phyloP scores from a whole-genome alignment of 2,888 invertebrate genomes.

The Tipula vernalis region DNA sequence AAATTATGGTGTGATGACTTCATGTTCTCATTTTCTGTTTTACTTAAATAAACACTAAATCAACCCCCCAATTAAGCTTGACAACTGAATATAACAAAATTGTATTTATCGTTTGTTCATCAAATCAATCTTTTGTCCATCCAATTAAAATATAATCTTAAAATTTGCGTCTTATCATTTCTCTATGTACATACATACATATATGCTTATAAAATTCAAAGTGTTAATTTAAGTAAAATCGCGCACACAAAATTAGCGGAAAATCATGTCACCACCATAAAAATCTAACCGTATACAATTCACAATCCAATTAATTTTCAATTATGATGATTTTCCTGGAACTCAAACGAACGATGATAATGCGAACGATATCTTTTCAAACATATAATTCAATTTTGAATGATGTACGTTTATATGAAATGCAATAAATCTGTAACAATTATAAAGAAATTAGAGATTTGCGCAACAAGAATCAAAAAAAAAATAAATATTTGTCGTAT shows the following conservation, averaged over 20 bases:
- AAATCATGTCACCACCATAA: background rate
- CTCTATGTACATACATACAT: too few species aligned
- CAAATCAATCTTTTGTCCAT: background rate
- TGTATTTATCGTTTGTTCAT: background rate
- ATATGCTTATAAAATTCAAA: background rate
- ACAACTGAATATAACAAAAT: background rate
- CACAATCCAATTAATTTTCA: background rate
- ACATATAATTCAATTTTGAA: background rate
- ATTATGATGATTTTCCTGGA: background rate
- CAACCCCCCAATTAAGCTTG: background rate
- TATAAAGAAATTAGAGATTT: background rate
- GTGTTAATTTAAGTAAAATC: background rate
- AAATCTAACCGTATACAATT: background rate
- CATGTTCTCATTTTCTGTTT: background rate
- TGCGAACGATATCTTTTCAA: background rate
- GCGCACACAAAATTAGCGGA: background rate
- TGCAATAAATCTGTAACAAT: background rate
- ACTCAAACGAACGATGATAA: background rate
- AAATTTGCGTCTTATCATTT: background rate
- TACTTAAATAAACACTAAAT: background rate
- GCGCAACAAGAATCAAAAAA: background rate
- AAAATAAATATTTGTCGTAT: background rate
- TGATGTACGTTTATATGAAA: background rate
- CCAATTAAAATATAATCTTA: background rate
- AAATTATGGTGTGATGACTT: background rate